Base-by-base conservation (phyloP, 2,888 invertebrate genomes). In the Epistrophe eligans region DNA sequence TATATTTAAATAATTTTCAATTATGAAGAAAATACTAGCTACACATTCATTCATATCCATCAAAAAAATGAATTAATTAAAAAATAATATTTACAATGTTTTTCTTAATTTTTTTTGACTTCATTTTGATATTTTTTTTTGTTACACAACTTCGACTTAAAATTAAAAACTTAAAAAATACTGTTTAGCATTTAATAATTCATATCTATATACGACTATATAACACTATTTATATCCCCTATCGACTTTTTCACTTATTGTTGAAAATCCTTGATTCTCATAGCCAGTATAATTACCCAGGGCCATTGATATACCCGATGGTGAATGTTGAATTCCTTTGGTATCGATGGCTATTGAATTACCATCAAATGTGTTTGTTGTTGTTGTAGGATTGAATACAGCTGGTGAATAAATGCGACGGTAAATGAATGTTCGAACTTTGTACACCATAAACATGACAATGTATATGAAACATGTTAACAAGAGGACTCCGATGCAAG, bases 291-390 rank as follows among this genome's bases (percentile, higher is more conserved):
- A 91, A 77, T 91, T 90, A 35, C 93, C 91, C 76, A 93, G 88
- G 0, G 92, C 93, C 93, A 93, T 93, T 13, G 93, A 93, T 80
- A 93, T 92, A 11, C 92, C 90, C 2, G 91, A 90, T 2, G 92
- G 89, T 1, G 92, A 90, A 70, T 91, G 91, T 48, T 90, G 90
- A 35, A 92, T 91, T 40, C 91, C 92, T 19, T 57, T 67, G 13
- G 43, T 45, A 9, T 70, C 70, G 1, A 62, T n/a, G 11, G 9
- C 32, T 10, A 66, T 66, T 11, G 57, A 24, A 11, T 24, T 77
- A 8, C 60, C 38, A 11, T 77, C 60, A n/a, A 9, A 13, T 55
- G 11, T 11, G 5, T 45, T 55, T 1, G 84, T 77, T 52, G 88
- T 90, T 50, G 88, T 90, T 50, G 91, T 92, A 35, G 93, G 91